Conservation (phyloP, 2,113 vertebrate genomes). For the Anarhynchus alexandrinus region DNA sequence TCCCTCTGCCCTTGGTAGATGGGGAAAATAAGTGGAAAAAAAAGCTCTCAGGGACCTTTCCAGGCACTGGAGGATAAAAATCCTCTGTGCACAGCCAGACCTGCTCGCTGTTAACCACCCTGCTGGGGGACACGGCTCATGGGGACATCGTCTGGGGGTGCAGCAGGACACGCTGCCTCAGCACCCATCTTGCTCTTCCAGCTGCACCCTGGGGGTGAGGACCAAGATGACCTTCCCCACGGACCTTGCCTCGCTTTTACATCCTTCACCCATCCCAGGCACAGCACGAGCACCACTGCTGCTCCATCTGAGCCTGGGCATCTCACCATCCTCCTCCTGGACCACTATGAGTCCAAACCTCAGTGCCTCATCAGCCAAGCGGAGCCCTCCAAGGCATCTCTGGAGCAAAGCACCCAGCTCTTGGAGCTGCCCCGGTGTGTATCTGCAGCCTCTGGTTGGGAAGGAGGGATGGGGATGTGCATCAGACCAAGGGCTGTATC, state of each 20-base stretch:
- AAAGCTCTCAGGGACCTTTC: neutral
- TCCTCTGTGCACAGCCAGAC: neutral
- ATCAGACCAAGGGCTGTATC: neutral
- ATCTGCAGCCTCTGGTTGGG: neutral
- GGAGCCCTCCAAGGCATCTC: neutral
- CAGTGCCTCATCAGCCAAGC: rapidly evolving
- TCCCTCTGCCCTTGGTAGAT: neutral
- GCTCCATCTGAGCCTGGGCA: neutral
- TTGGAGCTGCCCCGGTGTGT: rapidly evolving
- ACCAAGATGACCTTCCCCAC: neutral
- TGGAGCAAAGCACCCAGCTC: rapidly evolving
- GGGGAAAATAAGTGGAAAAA: neutral
- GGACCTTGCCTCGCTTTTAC: neutral
- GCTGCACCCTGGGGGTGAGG: neutral
- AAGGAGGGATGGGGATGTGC: neutral
- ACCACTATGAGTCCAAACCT: rapidly evolving
- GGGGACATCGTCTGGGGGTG: neutral
- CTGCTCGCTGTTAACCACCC: neutral
- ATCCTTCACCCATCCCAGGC: neutral
- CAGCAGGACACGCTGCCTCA: neutral
- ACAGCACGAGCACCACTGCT: rapidly evolving
- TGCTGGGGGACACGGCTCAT: rapidly evolving
- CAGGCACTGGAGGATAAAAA: neutral
- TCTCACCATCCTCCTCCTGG: rapidly evolving
- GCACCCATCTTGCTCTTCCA: neutral